These are phyloP conservation scores for Percopsis transmontana DNA, from an alignment of 2,113 vertebrate species.

Conservation along the genomic window DNA sequence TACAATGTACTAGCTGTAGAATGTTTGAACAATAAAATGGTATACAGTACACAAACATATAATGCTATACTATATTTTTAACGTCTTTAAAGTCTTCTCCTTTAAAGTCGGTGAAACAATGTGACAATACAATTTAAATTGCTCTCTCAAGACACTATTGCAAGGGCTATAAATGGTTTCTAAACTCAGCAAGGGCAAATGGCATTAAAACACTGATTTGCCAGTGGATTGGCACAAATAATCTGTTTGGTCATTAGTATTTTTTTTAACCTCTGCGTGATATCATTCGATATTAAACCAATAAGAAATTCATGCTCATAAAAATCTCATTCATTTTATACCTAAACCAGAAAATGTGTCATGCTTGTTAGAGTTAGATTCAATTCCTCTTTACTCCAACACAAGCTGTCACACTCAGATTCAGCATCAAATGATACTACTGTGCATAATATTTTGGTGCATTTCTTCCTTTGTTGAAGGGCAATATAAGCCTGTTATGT, in stretches of 20 bases:
- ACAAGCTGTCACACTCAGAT: conserved; percentile 58
- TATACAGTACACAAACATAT: too few relatives aligned
- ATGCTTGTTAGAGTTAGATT: conserved; percentile 21
- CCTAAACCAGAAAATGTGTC: not conserved
- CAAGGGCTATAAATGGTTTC: not conserved
- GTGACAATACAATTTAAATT: too few relatives aligned
- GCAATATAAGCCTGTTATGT: conserved; percentile 54
- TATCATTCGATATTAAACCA: too few relatives aligned
- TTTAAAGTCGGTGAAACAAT: too few relatives aligned
- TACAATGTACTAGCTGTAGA: too few relatives aligned
- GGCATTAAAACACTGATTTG: not conserved
- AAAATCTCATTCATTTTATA: not conserved
- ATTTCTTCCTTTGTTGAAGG: conserved; percentile 46
- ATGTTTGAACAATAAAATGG: too few relatives aligned
- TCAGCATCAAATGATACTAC: conserved; percentile 32
- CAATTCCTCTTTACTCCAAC: conserved; percentile 51
- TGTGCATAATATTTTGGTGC: conserved; percentile 44
- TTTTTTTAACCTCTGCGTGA: too few relatives aligned
- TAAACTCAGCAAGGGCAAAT: not conserved
- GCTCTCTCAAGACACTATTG: not conserved
- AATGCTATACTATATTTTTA: too few relatives aligned
- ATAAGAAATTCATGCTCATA: too few relatives aligned
- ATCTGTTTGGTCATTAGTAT: too few relatives aligned
- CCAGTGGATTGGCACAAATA: not conserved
- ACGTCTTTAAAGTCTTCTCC: too few relatives aligned